A percentile compares a stretch with the other conserved stretches of the same genome.
Conservation (phyloP, 2,888 invertebrate species). For the Meliscaeva auricollis region DNA sequence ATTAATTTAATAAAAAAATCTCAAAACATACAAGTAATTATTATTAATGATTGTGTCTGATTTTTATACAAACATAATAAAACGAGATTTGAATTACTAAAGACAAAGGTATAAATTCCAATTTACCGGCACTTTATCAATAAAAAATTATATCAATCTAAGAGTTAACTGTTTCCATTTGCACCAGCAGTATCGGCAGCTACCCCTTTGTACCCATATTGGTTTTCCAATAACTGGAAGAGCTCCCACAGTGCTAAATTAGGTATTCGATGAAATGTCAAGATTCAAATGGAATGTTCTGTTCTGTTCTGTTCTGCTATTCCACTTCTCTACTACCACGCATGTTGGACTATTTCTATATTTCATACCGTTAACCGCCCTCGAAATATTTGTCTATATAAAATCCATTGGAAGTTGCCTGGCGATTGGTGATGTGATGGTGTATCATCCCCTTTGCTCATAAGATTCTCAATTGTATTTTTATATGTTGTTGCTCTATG, state of each 20-base stretch:
- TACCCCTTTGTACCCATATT: constrained; percentile 2
- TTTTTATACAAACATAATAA: constrained; percentile 32
- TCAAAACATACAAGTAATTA: constrained; percentile 30
- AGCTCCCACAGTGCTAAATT: constrained; percentile 8
- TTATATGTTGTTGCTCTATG: neutral
- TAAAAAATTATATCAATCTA: constrained; percentile 29
- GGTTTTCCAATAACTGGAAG: constrained; percentile 58
- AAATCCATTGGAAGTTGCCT: constrained; percentile 70
- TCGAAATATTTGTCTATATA: constrained; percentile 59
- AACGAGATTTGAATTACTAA: constrained; percentile 48
- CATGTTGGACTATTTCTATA: constrained; percentile 46
- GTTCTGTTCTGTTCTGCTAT: neutral
- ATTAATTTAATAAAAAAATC: constrained; percentile 30
- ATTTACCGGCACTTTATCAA: constrained; percentile 35
- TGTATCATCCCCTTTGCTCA: constrained; percentile 71
- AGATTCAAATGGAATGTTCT: constrained; percentile 54
- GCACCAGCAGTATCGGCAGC: neutral
- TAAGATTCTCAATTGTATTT: constrained; percentile 63
- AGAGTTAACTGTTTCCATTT: neutral
- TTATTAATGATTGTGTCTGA: constrained; percentile 53
- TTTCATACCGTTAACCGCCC: constrained; percentile 68
- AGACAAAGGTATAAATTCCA: constrained; percentile 19
- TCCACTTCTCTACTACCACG: constrained; percentile 39
- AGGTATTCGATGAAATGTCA: constrained; percentile 48
- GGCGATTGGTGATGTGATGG: constrained; percentile 61